Percentiles rank a stretch among this genome's conserved stretches.
These are phyloP conservation scores for Paedocypris micromegethes DNA, from an alignment of 2,797 vertebrate species.

Conservation along the genomic window DNA sequence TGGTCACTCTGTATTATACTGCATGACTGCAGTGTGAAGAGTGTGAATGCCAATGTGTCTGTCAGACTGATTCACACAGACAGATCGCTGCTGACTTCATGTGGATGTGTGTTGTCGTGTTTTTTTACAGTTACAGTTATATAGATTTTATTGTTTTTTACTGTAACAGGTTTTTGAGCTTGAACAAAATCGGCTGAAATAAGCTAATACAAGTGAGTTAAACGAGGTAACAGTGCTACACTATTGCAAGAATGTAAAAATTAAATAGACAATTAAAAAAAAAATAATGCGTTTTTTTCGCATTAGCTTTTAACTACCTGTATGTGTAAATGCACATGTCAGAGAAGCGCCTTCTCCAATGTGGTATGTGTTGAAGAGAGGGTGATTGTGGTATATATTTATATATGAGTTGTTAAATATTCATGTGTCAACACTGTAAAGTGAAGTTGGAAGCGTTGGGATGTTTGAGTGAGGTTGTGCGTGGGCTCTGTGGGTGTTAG, in stretches of 20 bases:
- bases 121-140: neutral
- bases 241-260: neutral
- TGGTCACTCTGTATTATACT: slow-evolving; percentile 16
- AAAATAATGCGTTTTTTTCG: neutral
- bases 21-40: slow-evolving; percentile 11
- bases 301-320: neutral
- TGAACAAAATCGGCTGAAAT: too few relatives aligned
- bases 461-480: slow-evolving; percentile 2
- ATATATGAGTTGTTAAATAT: slow-evolving; percentile 16
- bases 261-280: neutral
- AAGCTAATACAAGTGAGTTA: too few relatives aligned
- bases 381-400: slow-evolving; percentile 4
- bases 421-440: slow-evolving; percentile 8
- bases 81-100: slow-evolving; percentile 1
- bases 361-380: neutral
- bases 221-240: too few relatives aligned
- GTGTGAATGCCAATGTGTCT: slow-evolving; percentile 20
- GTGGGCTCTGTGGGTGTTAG: slow-evolving; percentile 20
- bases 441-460: neutral
- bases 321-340: neutral
- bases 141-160: neutral
- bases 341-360: neutral
- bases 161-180: neutral
- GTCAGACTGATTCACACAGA: slow-evolving; percentile 3
- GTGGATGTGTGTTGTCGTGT: neutral